Conservation (phyloP, 2,888 invertebrate genomes). For the Spisula subtruncata region DNA sequence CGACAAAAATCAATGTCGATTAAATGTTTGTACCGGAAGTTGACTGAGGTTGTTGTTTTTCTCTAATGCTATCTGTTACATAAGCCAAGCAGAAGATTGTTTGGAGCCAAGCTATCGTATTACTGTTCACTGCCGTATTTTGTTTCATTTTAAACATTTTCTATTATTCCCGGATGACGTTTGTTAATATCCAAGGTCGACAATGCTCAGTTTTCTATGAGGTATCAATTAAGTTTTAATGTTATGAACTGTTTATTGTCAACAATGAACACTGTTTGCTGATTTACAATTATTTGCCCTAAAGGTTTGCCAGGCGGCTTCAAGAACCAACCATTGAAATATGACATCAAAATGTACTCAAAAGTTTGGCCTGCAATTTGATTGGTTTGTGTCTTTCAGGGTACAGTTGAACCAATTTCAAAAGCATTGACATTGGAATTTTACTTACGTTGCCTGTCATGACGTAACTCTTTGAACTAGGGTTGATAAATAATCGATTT, state of each 20-base stretch:
- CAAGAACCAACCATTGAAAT: neutral
- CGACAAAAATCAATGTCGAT: slow-evolving; percentile 49
- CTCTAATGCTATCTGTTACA: neutral
- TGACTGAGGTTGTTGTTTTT: neutral
- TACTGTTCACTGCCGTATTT: neutral
- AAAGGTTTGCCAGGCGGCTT: neutral
- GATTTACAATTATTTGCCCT: neutral
- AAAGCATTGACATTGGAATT: no score
- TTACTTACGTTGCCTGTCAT: no score
- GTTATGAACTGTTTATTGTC: neutral
- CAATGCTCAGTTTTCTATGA: neutral
- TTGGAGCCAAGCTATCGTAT: neutral
- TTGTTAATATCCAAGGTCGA: neutral
- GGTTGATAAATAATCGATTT: no score
- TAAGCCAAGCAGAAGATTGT: neutral
- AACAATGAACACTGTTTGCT: neutral
- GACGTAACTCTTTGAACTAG: no score
- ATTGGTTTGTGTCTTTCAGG: no score
- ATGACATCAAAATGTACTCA: neutral
- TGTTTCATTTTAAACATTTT: neutral
- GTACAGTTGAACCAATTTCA: no score
- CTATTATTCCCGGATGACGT: neutral
- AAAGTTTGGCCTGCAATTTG: neutral
- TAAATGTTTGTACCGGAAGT: slow-evolving; percentile 11
- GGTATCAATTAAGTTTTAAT: slow-evolving; percentile 2